Conservation (phyloP, 2,888 invertebrate species). For the Lasioglossum leucozonium region DNA sequence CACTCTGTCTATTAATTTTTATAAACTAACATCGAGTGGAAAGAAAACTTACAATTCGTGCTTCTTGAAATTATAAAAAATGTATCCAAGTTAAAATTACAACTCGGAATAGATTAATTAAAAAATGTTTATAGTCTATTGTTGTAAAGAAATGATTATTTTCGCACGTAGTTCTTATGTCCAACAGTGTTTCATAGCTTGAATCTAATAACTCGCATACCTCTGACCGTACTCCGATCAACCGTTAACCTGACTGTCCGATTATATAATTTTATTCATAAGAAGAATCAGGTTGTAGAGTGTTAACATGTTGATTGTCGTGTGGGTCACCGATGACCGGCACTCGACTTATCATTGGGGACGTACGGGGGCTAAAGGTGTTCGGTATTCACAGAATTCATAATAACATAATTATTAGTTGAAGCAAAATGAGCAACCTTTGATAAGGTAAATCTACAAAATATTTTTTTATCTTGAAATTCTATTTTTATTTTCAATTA, state of each 20-base stretch:
- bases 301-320: slow-evolving; percentile 1
- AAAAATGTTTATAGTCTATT: neutral
- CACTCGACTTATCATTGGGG: neutral
- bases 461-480: neutral
- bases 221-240: neutral
- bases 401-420: no score
- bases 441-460: neutral
- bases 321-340: neutral
- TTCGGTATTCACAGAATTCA: no score
- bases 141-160: neutral
- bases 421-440: neutral
- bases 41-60: neutral
- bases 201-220: neutral
- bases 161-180: neutral
- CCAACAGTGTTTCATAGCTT: neutral
- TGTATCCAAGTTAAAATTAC: no score
- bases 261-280: slow-evolving; percentile 1
- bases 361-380: neutral
- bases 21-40: neutral
- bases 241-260: slow-evolving; percentile 2
- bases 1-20: neutral
- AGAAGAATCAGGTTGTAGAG: neutral
- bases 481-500: neutral
- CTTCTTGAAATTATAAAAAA: no score
- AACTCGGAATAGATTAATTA: neutral